Base-by-base conservation (phyloP, 1,140 invertebrate genomes). In the Aphelenchoides besseyi region DNA sequence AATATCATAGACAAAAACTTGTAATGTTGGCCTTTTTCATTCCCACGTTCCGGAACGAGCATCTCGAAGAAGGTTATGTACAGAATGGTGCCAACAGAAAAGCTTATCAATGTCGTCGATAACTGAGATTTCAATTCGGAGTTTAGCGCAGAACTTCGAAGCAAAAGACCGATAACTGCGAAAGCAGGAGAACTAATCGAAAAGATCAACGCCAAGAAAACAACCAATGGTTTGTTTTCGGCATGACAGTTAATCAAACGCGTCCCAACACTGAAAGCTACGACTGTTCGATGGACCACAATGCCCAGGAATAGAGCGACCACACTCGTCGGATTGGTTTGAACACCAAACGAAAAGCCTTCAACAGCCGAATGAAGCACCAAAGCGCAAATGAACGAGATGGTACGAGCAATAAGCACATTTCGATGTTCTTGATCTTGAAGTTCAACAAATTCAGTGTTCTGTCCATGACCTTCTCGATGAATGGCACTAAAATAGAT, bases 31-130 rank as follows among this genome's bases (percentile, higher is more conserved):
- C 37, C 35, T 36, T 74, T 52, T 12, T 33, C 26, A 16, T 76
- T 68, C n/a, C 30, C 18, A 26, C 35, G 28, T 70, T 74, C 72
- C 28, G 72, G 72, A n/a, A 68, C 72, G 18, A 74, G 48, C 72
- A 74, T 74, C 73, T 74, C 72, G 33, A 74, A 74, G 54, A 74
- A 74, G 12, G 73, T 52, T 3, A 74, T 74, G 55, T 74, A 74
- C 3, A 74, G 32, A 53, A 74, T 72, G 2, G 72, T 74, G 8
- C 72, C 72, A 9, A 76, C 48, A 0, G 72, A 74, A 16, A 57
- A n/a, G 8, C 53, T 36, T 26, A 74, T 74, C 9, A 74, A 55
- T 32, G 72, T 68, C 5, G 59, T 30, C 12, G 76, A 74, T n/a
- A 74, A 18, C 32, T 74, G 37, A 28, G 55, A n/a, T 48, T 74